Percentiles rank a stretch among this genome's conserved stretches.
Evolutionary conservation across 1,140 invertebrate genomes (phyloP).

Genomic region (Philotrypesis tridentata): DNA sequence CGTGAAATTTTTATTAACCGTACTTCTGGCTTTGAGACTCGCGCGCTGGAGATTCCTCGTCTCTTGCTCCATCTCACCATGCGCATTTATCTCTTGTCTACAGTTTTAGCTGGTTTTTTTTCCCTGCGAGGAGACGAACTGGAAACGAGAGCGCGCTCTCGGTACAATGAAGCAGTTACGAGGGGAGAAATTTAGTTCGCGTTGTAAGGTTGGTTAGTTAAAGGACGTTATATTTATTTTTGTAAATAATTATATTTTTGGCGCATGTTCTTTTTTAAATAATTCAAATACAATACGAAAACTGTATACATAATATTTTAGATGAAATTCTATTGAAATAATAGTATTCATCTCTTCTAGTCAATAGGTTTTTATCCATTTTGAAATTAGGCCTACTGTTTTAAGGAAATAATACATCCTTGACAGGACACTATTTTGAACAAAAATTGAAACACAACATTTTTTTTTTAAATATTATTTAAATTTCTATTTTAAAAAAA

Average conservation of each 20-base stretch:
- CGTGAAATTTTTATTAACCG: constrained; percentile 49
- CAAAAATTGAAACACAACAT: no score
- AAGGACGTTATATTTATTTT: not conserved
- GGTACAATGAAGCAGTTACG: constrained; percentile 10
- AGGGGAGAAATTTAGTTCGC: not conserved
- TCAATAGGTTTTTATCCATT: no score
- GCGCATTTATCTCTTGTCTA: not conserved
- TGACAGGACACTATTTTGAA: no score
- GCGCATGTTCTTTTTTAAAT: no score
- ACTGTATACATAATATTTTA: no score
- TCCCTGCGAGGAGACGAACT: not conserved
- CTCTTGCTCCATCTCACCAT: not conserved
- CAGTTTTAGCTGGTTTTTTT: not conserved
- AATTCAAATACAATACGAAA: no score
- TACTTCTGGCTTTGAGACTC: constrained; percentile 24
- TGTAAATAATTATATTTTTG: not conserved
- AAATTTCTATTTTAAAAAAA: no score
- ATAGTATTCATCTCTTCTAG: no score
- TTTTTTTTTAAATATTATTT: no score
- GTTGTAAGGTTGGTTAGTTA: not conserved
- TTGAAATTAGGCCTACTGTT: no score
- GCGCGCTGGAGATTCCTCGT: not conserved
- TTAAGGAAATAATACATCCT: no score
- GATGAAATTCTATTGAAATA: no score
- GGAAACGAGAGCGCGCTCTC: not conserved